These are phyloP conservation scores for Canis aureus DNA, from an alignment of 2,113 vertebrate genomes.

Conservation along the genomic window DNA sequence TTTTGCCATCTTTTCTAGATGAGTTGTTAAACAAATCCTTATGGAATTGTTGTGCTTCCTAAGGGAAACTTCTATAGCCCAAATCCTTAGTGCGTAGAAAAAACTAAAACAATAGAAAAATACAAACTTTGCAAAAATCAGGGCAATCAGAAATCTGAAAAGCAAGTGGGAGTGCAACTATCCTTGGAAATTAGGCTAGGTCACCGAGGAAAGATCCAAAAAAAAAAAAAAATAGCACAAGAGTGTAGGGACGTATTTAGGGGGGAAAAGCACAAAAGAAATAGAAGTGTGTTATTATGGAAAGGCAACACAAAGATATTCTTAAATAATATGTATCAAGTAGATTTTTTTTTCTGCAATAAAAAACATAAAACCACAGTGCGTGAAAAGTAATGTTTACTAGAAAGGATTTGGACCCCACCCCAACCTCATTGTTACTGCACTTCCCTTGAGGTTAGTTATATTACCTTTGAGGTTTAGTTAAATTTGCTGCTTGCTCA, in stretches of 20 bases:
- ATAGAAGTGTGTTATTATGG: conserved; percentile 17
- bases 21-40: conserved; percentile 35
- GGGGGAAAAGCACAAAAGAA: conserved; percentile 45
- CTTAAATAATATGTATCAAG: not conserved
- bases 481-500: not conserved
- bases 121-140: conserved; percentile 72
- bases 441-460: not conserved
- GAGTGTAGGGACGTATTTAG: conserved; percentile 38
- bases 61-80: not conserved
- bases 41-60: not conserved
- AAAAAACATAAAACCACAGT: not conserved
- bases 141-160: conserved; percentile 65
- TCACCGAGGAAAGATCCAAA: conserved; percentile 69
- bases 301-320: not conserved
- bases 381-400: not conserved
- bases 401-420: not conserved
- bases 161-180: conserved; percentile 76
- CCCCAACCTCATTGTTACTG: not conserved
- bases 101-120: conserved; percentile 68
- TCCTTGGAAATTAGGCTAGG: conserved; percentile 80
- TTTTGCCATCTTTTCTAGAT: conserved; percentile 10
- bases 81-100: not conserved
- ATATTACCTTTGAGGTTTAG: conserved; percentile 31
- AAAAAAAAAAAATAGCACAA: conserved; percentile 65
- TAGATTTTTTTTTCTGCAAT: not conserved